phyloP scores from a whole-genome alignment of 2,888 invertebrate species.

The Stenchaetothrips biformis region DNA sequence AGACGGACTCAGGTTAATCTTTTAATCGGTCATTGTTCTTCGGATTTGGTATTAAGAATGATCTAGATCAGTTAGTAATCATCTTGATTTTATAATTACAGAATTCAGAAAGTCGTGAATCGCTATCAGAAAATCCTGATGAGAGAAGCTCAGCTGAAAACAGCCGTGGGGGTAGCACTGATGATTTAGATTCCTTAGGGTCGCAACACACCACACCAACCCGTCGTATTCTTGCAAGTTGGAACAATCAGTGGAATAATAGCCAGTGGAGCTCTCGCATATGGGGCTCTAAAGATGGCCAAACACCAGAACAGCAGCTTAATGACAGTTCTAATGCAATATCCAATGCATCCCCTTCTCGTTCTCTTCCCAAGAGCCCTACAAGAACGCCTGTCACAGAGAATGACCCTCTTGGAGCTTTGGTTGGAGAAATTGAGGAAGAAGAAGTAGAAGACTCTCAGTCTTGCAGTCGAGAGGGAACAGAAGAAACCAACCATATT shows the following conservation, averaged over 20 bases:
- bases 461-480: background rate
- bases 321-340: background rate
- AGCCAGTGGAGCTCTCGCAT: constrained; percentile 5
- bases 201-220: background rate
- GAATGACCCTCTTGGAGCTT: constrained; percentile 86
- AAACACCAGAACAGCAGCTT: background rate
- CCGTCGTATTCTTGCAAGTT: background rate
- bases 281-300: background rate
- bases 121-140: constrained; percentile 38
- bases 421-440: constrained; percentile 48
- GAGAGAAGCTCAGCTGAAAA: constrained; percentile 30
- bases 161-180: constrained; percentile 35
- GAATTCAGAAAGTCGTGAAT: constrained; percentile 38
- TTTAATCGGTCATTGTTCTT: background rate
- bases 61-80: background rate
- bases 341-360: background rate
- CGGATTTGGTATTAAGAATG: background rate
- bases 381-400: constrained; percentile 81
- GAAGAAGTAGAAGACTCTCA: constrained; percentile 32
- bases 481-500: background rate
- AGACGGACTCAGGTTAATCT: background rate
- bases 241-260: constrained; percentile 13
- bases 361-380: constrained; percentile 43
- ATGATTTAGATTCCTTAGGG: constrained; percentile 34
- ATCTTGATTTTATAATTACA: background rate